phyloP scores from a whole-genome alignment of 2,888 invertebrate species.

The Eristalis tenax region DNA sequence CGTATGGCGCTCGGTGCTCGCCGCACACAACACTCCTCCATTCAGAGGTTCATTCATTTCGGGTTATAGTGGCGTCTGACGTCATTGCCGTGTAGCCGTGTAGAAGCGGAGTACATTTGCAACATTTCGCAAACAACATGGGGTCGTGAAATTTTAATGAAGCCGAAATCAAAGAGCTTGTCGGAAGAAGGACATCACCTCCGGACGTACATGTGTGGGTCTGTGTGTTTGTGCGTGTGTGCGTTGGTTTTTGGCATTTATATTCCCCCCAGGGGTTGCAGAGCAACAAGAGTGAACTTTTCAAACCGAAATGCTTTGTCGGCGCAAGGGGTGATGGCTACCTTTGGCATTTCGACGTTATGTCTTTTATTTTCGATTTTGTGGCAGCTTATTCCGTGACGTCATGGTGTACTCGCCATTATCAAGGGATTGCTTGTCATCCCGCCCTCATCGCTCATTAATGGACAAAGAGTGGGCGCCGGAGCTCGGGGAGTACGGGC shows the following conservation, averaged over 20 bases:
- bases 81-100: neutral
- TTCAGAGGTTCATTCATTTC: neutral
- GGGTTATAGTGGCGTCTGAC: neutral
- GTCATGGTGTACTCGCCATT: slow-evolving; percentile 50
- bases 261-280: neutral
- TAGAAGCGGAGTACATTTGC: neutral
- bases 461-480: slow-evolving; percentile 24
- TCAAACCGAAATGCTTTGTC: slow-evolving; percentile 57
- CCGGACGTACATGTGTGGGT: neutral
- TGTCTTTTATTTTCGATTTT: neutral
- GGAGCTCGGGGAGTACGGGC: slow-evolving; percentile 26
- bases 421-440: slow-evolving; percentile 40
- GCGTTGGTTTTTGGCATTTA: neutral
- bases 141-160: slow-evolving; percentile 56
- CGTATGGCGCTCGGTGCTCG: neutral
- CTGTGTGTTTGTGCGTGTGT: neutral
- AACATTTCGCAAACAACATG: neutral
- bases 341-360: slow-evolving; percentile 50
- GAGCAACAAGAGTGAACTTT: slow-evolving; percentile 13
- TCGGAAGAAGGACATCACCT: slow-evolving; percentile 3
- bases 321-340: slow-evolving; percentile 32
- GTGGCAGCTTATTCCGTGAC: slow-evolving; percentile 25
- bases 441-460: slow-evolving; percentile 51
- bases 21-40: neutral
- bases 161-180: slow-evolving; percentile 48